Base-by-base conservation (phyloP, 92 coral and sea anemone genomes). In the Epizoanthus ramosus region DNA sequence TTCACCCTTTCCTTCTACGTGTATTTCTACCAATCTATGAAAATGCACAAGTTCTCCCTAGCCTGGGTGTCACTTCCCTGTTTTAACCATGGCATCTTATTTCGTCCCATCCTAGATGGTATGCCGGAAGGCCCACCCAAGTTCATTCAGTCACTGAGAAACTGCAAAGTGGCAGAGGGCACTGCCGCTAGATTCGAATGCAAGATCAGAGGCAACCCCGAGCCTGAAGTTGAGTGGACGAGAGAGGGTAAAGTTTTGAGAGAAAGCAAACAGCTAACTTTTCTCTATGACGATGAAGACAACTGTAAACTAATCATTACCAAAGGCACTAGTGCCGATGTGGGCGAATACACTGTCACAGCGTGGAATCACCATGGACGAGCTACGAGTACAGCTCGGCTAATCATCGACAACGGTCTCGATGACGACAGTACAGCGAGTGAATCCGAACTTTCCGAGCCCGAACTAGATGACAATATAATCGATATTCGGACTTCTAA, bases 181-280 rank as follows among this genome's bases (percentile, higher is more conserved):
- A 94, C 91, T 69, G 99, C 99, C 72, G 99, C 99, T 81, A 88
- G 99, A 83, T 97, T 97, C 57, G 98, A 92, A 72, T 95, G 99
- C 83, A 90, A 93, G 83, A 94, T 97, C 74, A 90, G 92, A 61
- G 93, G 98, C 19, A 92, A 90, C 69, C 99, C 99, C 1, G 95
- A 95, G 85, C 99, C 99, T 39, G 94, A 87, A 68, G 95, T 97
- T 28, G 92, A 97, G 76, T 97, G 99, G 99, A 92, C 84, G 89
- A 92, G 90, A 85, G 98, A 92, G 33, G 93, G 96, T 61, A 90
- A 85, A 54, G 92, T 90, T 2, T 92, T 97, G 72, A 88, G 88
- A 56, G 99, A 97, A 73, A 92, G 99, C 80, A 87, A 95, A 83
- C 99, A 97, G 87, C 88, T 92, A n/a, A 97, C 98, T 35, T 97